Evolutionary conservation across 2,797 vertebrate genomes (phyloP).

Genomic region (Bovichtus diacanthus): DNA sequence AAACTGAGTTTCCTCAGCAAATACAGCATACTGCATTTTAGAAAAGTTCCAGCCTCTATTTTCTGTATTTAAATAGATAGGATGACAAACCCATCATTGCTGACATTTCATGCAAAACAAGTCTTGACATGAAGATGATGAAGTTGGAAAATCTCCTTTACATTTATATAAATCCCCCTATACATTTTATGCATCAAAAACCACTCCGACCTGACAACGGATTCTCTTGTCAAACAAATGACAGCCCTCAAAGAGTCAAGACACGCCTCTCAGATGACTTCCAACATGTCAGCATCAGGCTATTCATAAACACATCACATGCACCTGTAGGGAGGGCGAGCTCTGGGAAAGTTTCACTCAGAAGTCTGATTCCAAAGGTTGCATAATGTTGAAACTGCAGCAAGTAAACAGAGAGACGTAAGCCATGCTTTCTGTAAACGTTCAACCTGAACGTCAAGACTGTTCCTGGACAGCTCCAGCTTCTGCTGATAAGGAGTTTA

Average conservation of each 20-base stretch:
- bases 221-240: neutral
- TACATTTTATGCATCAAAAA: neutral
- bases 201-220: neutral
- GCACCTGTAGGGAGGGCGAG: constrained; percentile 50
- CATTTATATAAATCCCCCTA: neutral
- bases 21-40: neutral
- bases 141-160: neutral
- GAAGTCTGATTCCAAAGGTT: constrained; percentile 58
- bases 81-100: neutral
- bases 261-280: constrained; percentile 35
- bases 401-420: constrained; percentile 50
- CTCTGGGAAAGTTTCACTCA: constrained; percentile 65
- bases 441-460: constrained; percentile 24
- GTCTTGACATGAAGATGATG: constrained; percentile 15
- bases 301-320: constrained; percentile 53
- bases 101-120: constrained; percentile 18
- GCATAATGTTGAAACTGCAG: constrained; percentile 46
- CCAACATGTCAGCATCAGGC: constrained; percentile 37
- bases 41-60: neutral
- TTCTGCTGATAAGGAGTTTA: neutral
- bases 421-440: constrained; percentile 51
- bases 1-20: neutral
- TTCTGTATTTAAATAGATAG: neutral
- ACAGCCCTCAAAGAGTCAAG: constrained; percentile 10
- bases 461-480: neutral